Conservation (phyloP, 2,888 invertebrate genomes). For the Drepanosiphum platanoidis region DNA sequence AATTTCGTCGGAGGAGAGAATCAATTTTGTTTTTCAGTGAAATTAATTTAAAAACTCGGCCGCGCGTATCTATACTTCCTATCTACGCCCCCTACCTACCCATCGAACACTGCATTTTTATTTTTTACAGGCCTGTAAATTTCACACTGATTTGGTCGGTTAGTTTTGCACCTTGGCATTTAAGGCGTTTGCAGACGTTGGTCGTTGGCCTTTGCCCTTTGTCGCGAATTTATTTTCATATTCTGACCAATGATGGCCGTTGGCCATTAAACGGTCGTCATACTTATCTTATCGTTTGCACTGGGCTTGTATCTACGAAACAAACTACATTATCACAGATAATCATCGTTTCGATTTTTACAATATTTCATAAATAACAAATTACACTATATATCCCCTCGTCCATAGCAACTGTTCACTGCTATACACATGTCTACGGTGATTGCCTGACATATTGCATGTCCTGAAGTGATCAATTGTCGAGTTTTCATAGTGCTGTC, state of each 20-base stretch:
- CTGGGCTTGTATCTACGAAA: not conserved
- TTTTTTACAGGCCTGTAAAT: not conserved
- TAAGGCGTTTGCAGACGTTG: too few species aligned
- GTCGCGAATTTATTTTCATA: not conserved
- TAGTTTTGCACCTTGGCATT: not conserved
- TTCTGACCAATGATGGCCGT: not conserved
- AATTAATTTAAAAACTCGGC: too few species aligned
- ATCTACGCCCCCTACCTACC: too few species aligned
- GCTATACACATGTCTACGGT: not conserved
- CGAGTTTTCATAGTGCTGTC: not conserved
- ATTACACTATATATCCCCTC: not conserved
- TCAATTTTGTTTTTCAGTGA: too few species aligned
- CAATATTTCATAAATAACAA: not conserved
- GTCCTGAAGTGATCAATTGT: slow-evolving; percentile 30
- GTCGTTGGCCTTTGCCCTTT: not conserved
- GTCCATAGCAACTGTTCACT: not conserved
- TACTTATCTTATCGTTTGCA: not conserved
- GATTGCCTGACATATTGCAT: slow-evolving; percentile 16
- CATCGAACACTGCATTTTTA: too few species aligned
- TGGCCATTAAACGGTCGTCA: not conserved
- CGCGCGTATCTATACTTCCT: too few species aligned
- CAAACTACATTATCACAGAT: slow-evolving; percentile 13
- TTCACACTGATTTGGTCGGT: not conserved
- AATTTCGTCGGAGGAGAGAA: too few species aligned
- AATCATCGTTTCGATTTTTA: slow-evolving; percentile 19